Evolutionary conservation across 2,113 vertebrate species (phyloP), one percentile per base, ranked within the genome.

Genomic region (Cryptotis parvus): DNA sequence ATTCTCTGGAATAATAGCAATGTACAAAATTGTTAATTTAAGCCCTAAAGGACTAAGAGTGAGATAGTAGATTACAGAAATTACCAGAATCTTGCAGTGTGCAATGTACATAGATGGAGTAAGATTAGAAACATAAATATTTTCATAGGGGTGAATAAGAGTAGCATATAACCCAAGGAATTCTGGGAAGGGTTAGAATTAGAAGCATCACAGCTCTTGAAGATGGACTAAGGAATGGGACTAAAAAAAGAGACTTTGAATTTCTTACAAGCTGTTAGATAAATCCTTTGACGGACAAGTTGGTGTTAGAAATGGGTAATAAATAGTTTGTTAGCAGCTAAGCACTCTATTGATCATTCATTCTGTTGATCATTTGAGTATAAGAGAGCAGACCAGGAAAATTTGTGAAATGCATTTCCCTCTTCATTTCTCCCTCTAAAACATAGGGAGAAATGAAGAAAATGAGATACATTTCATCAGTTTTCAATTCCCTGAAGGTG

Each of bases 1-100:
- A 45, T 84, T 91, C 39, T 83, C 33, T 86, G 75, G 79, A 89
- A 74, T 75, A 61, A 75, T 9, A 70, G 3, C n/a, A 79, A 86
- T 79, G 31, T 41, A 33, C 9, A 72, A 61, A 83, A 92, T 84
- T 80, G 11, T 9, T 49, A 49, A 49, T 39, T 33, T 27, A 77
- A 91, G 37, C 5, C 27, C 20, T 80, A 26, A 39, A 80, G 33
- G 43, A 89, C 35, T 86, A n/a, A 58, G 24, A 39, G 49, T 58
- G 9, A 63, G 66, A 31, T 0, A 74, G 22, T 24, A 58, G 58
- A 63, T 87, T 35, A 72, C 15, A 86, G 29, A 86, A 93, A 87
- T 83, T 76, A 75, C 63, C 12, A 90, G 84, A 52, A 78, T 66
- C 90, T 89, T 83, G 41, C 31, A 72, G 61, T 80, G 66, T 66